phyloP scores from a whole-genome alignment of 2,888 invertebrate species.

The Amiota minor region DNA sequence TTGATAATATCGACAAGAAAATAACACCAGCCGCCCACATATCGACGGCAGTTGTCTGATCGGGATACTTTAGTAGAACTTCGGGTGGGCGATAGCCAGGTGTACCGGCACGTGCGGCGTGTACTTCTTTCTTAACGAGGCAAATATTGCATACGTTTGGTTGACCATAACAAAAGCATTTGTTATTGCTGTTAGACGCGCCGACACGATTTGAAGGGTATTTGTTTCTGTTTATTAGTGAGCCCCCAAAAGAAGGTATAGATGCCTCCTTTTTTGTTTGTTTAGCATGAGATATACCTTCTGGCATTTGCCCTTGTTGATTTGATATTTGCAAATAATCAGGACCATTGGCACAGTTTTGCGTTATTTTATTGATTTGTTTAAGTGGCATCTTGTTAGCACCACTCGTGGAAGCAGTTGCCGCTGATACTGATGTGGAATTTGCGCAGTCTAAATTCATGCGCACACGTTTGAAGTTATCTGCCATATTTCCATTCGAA shows the following conservation, averaged over 20 bases:
- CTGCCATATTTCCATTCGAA: conserved; percentile 28
- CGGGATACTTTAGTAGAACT: conserved; percentile 84
- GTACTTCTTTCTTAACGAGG: conserved; percentile 77
- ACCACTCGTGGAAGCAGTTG: conserved; percentile 32
- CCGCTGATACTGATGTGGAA: background rate
- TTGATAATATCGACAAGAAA: conserved; percentile 83
- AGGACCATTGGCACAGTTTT: conserved; percentile 41
- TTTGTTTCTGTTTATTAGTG: conserved; percentile 44
- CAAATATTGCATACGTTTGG: conserved; percentile 82
- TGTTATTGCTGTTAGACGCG: conserved; percentile 47
- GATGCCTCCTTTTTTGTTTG: conserved; percentile 26
- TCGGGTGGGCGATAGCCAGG: conserved; percentile 93
- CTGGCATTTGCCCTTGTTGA: conserved; percentile 33
- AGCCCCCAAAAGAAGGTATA: background rate
- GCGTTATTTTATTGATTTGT: conserved; percentile 66
- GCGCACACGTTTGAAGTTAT: conserved; percentile 2
- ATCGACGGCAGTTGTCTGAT: conserved; percentile 89
- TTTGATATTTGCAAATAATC: conserved; percentile 19
- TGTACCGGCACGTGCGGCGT: conserved; percentile 89
- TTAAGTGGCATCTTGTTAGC: conserved; percentile 70
- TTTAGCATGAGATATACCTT: conserved; percentile 28
- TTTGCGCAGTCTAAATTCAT: background rate
- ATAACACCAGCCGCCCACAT: conserved; percentile 93
- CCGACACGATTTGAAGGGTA: background rate
- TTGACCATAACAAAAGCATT: conserved; percentile 81